Evolutionary conservation across 2,797 vertebrate species (phyloP).

Genomic region (Setipinna tenuifilis): DNA sequence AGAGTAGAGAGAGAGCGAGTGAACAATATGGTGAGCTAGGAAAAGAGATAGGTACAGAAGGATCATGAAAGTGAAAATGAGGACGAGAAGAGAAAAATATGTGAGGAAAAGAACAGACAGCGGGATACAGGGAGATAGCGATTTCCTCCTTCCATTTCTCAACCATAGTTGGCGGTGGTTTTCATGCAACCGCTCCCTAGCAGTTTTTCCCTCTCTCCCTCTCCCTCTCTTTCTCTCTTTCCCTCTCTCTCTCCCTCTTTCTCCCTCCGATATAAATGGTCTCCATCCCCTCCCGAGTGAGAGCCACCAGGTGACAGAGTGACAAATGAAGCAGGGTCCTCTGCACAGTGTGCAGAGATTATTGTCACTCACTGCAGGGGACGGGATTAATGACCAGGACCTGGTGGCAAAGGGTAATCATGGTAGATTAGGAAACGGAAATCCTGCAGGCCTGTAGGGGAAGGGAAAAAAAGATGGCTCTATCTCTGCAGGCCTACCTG

Average conservation of each 20-base stretch:
- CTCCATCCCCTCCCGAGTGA: conserved; percentile 61
- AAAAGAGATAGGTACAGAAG: conserved; percentile 37
- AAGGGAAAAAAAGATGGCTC: conserved; percentile 45
- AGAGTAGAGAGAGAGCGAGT: conserved; percentile 48
- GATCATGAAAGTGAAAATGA: neutral
- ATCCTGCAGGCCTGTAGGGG: conserved; percentile 46
- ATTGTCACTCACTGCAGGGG: conserved; percentile 67
- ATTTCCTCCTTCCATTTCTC: neutral
- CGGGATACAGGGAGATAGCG: neutral
- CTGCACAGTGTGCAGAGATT: conserved; percentile 68
- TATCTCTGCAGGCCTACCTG: conserved; percentile 50
- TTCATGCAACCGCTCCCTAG: neutral
- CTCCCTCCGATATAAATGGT: conserved; percentile 59
- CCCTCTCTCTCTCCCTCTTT: conserved; percentile 46
- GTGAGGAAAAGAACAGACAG: neutral
- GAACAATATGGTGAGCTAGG: conserved; percentile 42
- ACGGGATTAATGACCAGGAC: conserved; percentile 68
- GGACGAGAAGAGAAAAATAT: neutral
- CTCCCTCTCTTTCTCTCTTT: neutral
- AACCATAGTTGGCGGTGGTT: neutral
- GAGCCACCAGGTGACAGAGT: conserved; percentile 63
- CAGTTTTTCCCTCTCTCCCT: neutral
- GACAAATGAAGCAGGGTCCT: conserved; percentile 63
- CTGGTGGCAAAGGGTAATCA: conserved; percentile 70
- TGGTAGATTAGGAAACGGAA: conserved; percentile 62